Percentiles rank a stretch among this genome's conserved stretches.
Evolutionary conservation across 2,888 invertebrate genomes (phyloP).

Genomic region (Chymomyza fuscimana): DNA sequence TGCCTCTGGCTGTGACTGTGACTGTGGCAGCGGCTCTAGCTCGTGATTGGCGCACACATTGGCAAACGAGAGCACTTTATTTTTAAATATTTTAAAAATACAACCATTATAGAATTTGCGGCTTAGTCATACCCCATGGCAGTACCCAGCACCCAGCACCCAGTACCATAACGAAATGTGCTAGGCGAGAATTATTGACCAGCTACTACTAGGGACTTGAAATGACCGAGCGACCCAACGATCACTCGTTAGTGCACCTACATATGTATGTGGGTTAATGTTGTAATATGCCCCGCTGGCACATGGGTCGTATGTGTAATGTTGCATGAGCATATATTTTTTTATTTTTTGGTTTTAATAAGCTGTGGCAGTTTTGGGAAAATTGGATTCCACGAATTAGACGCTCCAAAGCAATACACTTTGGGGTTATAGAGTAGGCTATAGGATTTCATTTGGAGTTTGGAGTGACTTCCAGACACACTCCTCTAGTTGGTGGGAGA

Average conservation of each 20-base stretch:
- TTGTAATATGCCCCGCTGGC: not conserved
- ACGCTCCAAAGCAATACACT: no score
- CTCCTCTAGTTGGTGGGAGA: no score
- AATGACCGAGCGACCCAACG: no score
- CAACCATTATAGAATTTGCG: conserved; percentile 69
- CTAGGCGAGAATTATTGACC: not conserved
- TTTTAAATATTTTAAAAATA: conserved; percentile 73
- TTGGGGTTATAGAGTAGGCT: no score
- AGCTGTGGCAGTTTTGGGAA: no score
- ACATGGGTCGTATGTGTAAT: no score
- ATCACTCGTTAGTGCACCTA: not conserved
- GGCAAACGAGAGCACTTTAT: conserved; percentile 74
- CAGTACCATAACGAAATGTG: not conserved
- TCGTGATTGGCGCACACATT: conserved; percentile 73
- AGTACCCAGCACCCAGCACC: not conserved
- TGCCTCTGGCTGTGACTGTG: conserved; percentile 21
- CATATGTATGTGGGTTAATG: not conserved
- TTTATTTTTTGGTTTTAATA: no score
- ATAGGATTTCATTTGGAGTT: no score
- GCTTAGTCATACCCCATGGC: conserved; percentile 49
- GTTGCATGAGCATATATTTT: no score
- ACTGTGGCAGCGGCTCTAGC: conserved; percentile 47
- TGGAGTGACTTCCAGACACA: no score
- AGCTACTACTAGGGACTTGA: not conserved
- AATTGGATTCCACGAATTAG: no score